phyloP scores from a whole-genome alignment of 2,888 invertebrate genomes.

The Tuta absoluta region DNA sequence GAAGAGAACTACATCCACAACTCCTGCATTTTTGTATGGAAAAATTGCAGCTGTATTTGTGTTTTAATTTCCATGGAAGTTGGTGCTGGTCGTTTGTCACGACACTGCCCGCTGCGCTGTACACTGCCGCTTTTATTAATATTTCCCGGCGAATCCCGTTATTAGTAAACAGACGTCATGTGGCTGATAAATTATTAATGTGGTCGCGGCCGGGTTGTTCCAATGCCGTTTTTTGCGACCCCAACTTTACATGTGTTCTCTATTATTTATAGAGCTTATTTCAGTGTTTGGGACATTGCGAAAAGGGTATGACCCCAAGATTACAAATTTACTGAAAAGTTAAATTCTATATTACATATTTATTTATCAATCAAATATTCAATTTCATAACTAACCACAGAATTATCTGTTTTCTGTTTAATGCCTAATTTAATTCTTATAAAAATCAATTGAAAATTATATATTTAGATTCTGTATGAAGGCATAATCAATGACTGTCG shows the following conservation, averaged over 20 bases:
- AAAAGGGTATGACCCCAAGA: not conserved
- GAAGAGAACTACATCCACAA: too few relatives aligned
- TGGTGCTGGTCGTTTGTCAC: slow-evolving; percentile 76
- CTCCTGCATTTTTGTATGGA: not conserved
- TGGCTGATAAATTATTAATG: slow-evolving; percentile 81
- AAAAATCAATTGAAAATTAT: too few relatives aligned
- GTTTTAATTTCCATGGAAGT: slow-evolving; percentile 70
- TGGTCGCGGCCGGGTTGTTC: slow-evolving; percentile 71
- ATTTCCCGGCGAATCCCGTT: slow-evolving; percentile 79
- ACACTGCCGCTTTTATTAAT: slow-evolving; percentile 77
- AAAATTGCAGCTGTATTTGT: slow-evolving; percentile 33
- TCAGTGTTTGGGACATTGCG: not conserved
- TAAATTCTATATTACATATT: too few relatives aligned
- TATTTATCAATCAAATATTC: too few relatives aligned
- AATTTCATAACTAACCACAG: too few relatives aligned
- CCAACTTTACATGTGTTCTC: slow-evolving; percentile 45
- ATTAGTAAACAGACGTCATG: slow-evolving; percentile 81
- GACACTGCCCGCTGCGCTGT: slow-evolving; percentile 65
- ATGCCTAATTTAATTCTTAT: too few relatives aligned
- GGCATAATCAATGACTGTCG: too few relatives aligned
- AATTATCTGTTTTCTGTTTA: too few relatives aligned
- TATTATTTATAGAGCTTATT: slow-evolving; percentile 28
- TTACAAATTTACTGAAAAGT: too few relatives aligned
- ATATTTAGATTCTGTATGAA: too few relatives aligned
- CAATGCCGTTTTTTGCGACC: slow-evolving; percentile 60